These are phyloP conservation scores for Schlechtendalia chinensis DNA, from an alignment of 1,140 invertebrate species.

Conservation along the genomic window DNA sequence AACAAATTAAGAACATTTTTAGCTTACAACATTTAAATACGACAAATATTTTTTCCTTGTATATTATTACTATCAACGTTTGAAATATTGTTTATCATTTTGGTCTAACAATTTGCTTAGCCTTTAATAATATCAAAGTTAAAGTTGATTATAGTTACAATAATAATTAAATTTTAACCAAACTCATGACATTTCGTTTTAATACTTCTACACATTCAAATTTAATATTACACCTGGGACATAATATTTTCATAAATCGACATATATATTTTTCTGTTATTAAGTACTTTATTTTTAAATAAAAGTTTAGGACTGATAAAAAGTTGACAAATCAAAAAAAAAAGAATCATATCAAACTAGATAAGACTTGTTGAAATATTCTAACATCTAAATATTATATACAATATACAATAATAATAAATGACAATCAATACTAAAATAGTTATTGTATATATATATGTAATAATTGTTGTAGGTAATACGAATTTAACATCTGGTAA, in stretches of 20 bases:
- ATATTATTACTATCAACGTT: no score
- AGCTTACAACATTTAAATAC: no score
- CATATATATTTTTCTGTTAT: not conserved
- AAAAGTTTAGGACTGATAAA: not conserved
- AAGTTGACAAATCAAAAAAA: conserved; percentile 4
- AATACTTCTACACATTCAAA: no score
- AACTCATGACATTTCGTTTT: no score
- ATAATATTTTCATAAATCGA: not conserved
- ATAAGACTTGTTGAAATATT: conserved; percentile 5
- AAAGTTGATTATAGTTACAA: no score
- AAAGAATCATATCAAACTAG: not conserved
- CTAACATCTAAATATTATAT: not conserved
- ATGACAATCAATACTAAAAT: conserved; percentile 3
- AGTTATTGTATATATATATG: not conserved
- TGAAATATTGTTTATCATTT: no score
- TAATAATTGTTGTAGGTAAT: not conserved
- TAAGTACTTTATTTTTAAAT: conserved; percentile 1
- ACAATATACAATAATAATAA: not conserved
- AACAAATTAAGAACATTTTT: no score
- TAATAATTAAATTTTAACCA: no score
- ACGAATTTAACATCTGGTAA: not conserved
- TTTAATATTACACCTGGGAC: not conserved
- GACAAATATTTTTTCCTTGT: no score
- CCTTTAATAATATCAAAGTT: no score
- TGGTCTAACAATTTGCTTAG: no score